phyloP scores from a whole-genome alignment of 2,797 vertebrate genomes.

The Balearica regulorum region DNA sequence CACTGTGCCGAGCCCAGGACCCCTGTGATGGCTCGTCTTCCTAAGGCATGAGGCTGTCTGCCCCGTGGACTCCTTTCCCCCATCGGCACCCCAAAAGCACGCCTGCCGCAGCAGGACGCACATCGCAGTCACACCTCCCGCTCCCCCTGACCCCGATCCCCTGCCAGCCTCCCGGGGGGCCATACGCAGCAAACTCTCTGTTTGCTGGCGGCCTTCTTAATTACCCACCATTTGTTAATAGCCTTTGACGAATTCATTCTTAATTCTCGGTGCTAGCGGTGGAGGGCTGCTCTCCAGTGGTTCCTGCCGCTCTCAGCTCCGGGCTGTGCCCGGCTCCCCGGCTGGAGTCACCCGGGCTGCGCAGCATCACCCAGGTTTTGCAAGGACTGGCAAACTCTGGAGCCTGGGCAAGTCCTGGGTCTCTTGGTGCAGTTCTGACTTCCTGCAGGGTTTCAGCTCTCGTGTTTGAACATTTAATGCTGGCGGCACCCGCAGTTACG shows the following conservation, averaged over 20 bases:
- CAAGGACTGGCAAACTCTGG: not conserved
- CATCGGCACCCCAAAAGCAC: not conserved
- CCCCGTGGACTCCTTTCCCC: not conserved
- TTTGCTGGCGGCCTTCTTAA: not conserved
- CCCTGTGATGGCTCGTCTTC: rapidly evolving
- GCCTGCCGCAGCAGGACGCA: rapidly evolving
- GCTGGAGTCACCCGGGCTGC: not conserved
- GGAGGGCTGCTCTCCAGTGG: not conserved
- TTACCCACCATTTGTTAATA: not conserved
- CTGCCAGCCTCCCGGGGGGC: rapidly evolving
- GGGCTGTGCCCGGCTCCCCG: not conserved
- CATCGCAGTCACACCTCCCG: rapidly evolving
- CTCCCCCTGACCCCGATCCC: rapidly evolving
- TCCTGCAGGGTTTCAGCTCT: not conserved
- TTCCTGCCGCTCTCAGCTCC: not conserved
- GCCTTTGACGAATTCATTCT: not conserved
- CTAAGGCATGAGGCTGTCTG: rapidly evolving
- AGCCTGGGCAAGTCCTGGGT: too few species aligned
- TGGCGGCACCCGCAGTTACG: rapidly evolving
- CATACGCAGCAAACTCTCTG: not conserved
- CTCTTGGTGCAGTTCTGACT: not conserved
- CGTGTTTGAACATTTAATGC: rapidly evolving
- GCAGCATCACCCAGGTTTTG: not conserved
- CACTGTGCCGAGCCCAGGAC: not conserved
- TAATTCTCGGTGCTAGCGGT: not conserved